Base-by-base conservation (phyloP, 2,113 vertebrate genomes). In the Bambusicola thoracicus region DNA sequence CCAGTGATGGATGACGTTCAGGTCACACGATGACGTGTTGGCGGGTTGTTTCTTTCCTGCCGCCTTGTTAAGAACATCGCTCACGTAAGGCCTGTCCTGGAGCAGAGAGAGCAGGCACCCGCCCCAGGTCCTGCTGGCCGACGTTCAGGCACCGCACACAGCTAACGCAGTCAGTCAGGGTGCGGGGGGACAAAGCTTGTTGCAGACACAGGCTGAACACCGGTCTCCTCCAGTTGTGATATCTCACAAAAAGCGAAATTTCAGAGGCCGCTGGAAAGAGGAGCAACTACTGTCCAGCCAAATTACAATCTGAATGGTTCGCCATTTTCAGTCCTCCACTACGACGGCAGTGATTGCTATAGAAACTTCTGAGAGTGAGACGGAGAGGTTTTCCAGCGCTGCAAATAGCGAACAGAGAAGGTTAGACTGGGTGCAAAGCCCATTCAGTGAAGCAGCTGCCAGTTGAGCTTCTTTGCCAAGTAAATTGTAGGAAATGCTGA, bases 391-490 rank as follows among this genome's bases (percentile, higher is more conserved):
- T 96, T 97, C 91, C 93, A 96, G 94, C 48, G 30, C 56, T 93
- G 88, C 66, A 90, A 94, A 90, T 44, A 51, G 63, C 83, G 0
- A 96, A 92, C 81, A 87, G 86, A 90, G 85, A 88, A 94, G 96
- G 96, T 96, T 96, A 95, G 96, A 95, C 94, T 94, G 94, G 93
- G 89, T 97, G 95, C 93, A 94, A 96, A 95, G 95, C 96, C 96
- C 95, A 97, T 96, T 97, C 93, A 96, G 90, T 94, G 90, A 96
- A 82, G 62, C 96, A 97, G 96, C 96, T 97, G 96, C 94, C 95
- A 95, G 61, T 49, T 27, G 80, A 81, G 90, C 82, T 69, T 79
- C 85, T 91, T 85, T 96, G 95, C 96, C 96, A 97, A 97, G 85
- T 8, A 88, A 92, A 90, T 95, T 95, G 94, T 93, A 94, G 93